These are phyloP conservation scores for Vidua macroura DNA, from an alignment of 2,113 vertebrate species.

Conservation along the genomic window DNA sequence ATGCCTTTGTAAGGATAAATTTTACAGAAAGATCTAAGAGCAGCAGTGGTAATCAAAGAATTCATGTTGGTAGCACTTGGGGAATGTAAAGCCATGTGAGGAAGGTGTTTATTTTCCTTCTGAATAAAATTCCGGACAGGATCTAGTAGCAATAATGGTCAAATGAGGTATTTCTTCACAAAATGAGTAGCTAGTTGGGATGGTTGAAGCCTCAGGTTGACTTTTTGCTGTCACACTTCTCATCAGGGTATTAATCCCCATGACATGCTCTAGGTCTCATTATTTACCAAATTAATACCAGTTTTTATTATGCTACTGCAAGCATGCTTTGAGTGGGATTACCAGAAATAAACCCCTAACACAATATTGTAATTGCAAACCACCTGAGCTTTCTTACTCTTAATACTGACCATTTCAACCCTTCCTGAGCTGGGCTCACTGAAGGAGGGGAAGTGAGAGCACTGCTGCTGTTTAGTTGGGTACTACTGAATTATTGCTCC, in stretches of 20 bases:
- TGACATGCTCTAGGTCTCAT: background rate
- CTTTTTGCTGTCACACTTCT: background rate
- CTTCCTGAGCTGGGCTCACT: background rate
- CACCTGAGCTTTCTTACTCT: background rate
- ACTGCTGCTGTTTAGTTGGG: background rate
- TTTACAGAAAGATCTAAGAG: background rate
- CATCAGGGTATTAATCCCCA: background rate
- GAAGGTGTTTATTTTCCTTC: background rate
- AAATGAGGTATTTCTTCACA: background rate
- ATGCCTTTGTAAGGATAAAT: background rate
- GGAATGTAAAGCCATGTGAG: background rate
- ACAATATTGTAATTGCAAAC: background rate
- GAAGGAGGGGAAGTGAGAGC: background rate
- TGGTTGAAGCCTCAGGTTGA: background rate
- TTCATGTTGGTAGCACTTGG: background rate
- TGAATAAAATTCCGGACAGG: background rate
- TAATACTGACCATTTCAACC: background rate
- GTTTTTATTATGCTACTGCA: background rate
- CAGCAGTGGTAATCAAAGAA: background rate
- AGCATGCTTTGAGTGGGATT: background rate
- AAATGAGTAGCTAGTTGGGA: background rate
- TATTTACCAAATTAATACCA: background rate
- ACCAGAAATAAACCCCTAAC: background rate
- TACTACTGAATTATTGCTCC: background rate
- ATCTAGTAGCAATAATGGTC: background rate